A percentile compares a stretch with the other conserved stretches of the same genome.
Evolutionary conservation across 2,797 vertebrate genomes (phyloP).

Genomic region (Brachymystax lenok): DNA sequence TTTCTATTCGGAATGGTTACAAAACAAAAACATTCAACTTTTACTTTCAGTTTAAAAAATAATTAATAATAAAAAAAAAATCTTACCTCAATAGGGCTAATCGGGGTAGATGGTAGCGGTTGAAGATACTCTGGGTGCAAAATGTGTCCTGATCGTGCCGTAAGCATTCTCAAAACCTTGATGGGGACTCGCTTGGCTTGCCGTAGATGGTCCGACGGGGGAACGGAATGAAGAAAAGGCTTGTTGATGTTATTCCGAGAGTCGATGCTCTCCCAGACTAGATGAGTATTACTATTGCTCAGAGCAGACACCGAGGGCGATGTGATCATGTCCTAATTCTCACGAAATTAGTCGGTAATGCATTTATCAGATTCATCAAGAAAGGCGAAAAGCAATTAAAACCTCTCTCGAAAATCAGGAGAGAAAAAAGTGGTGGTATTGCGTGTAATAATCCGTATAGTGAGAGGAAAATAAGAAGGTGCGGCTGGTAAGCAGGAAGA

Average conservation of each 20-base stretch:
- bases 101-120: constrained; percentile 93
- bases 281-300: constrained; percentile 83
- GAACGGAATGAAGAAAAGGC: constrained; percentile 89
- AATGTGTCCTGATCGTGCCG: constrained; percentile 96
- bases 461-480: constrained; percentile 62
- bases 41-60: not conserved
- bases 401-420: constrained; percentile 42
- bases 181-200: constrained; percentile 96
- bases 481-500: constrained; percentile 52
- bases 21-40: constrained; percentile 3
- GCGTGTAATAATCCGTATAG: constrained; percentile 73
- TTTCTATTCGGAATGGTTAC: not conserved
- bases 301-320: constrained; percentile 92
- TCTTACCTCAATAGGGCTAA: constrained; percentile 98
- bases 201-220: constrained; percentile 91
- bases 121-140: constrained; percentile 98
- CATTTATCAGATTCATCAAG: constrained; percentile 76
- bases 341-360: constrained; percentile 72
- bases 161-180: constrained; percentile 98
- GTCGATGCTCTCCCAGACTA: constrained; percentile 84
- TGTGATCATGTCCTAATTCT: constrained; percentile 98
- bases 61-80: too few species aligned
- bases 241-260: constrained; percentile 89
- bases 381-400: constrained; percentile 44
- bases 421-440: constrained; percentile 59